Evolutionary conservation across 2,888 invertebrate species (phyloP).

Genomic region (Cistogaster globosa): DNA sequence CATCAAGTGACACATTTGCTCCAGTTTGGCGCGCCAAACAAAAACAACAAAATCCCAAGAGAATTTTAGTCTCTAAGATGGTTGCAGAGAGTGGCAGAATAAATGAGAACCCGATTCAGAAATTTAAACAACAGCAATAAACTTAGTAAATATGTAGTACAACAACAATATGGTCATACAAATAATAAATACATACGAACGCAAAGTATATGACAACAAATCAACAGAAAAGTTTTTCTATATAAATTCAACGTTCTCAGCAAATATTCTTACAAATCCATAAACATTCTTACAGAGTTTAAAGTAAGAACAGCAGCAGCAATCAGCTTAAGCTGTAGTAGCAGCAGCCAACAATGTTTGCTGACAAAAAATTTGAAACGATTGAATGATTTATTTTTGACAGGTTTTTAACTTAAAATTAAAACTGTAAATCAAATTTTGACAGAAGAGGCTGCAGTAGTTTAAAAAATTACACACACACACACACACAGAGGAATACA

Average conservation of each 20-base stretch:
- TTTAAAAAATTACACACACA: conserved; percentile 32
- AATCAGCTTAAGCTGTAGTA: conserved; percentile 34
- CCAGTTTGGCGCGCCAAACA: conserved; percentile 65
- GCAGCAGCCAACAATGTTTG: conserved; percentile 68
- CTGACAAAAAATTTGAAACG: conserved; percentile 72
- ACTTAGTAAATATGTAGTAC: conserved; percentile 35
- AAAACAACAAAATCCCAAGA: conserved; percentile 23
- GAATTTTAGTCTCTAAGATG: conserved; percentile 25
- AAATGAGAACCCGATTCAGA: conserved; percentile 13
- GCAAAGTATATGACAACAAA: conserved; percentile 41
- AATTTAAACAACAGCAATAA: conserved; percentile 5
- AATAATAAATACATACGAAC: conserved; percentile 23
- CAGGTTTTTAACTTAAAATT: conserved; percentile 82
- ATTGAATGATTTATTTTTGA: conserved; percentile 82
- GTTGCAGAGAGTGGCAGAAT: conserved; percentile 17
- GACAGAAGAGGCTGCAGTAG: conserved; percentile 72
- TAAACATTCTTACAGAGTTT: neutral
- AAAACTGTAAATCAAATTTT: conserved; percentile 82
- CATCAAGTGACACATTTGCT: conserved; percentile 64
- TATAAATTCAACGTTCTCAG: conserved; percentile 42
- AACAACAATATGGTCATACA: conserved; percentile 36
- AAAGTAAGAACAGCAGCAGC: conserved; percentile 17
- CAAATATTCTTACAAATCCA: conserved; percentile 3
- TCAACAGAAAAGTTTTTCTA: conserved; percentile 46
- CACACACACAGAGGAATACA: neutral